Base-by-base conservation (phyloP, 2,113 vertebrate genomes). In the Pterocles burchelli region DNA sequence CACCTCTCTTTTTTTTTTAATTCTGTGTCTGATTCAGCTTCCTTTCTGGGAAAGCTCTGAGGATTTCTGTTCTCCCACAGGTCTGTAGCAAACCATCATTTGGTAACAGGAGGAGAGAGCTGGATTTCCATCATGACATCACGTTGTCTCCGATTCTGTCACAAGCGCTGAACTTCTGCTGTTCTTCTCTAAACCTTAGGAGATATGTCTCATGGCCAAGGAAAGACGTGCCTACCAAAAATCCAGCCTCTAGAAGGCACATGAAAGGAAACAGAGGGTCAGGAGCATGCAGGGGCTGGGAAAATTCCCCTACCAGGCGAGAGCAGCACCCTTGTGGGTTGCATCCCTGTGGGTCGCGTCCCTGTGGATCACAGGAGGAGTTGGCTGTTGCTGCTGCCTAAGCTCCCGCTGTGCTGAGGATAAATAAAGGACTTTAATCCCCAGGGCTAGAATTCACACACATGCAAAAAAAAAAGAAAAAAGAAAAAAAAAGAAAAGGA, bases 371-470 rank as follows among this genome's bases (percentile, higher is more conserved):
- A 52, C 58, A 45, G 72, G 58, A 90, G 49, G 58, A 31, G 49
- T 26, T 25, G 38, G 33, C 66, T 92, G 48, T 10, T 59, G 29
- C 86, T 89, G 61, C 77, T 82, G 71, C 38, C 55, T 70, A 31
- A 66, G 58, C 48, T n/a, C 61, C 71, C 6, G 1, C 34, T 31
- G 10, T 29, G 34, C 61, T 72, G 9, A n/a, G 57, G 41, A 93
- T 80, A 93, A 87, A 88, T 68, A 85, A 77, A 77, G n/a, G 48
- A n/a, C 34, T 90, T 94, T 55, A 25, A 61, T 85, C 55, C 77
- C 71, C 54, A 24, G 43, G 46, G 48, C 26, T 75, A 36, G 65
- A 67, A 81, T 77, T 95, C 79, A 52, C 48, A 65, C 74, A 72
- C 41, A 41, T 13, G 14, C 41, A 41, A 38, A 38, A 38, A 38